Conservation (phyloP, 2,888 invertebrate genomes). For the Ganaspis brasiliensis region DNA sequence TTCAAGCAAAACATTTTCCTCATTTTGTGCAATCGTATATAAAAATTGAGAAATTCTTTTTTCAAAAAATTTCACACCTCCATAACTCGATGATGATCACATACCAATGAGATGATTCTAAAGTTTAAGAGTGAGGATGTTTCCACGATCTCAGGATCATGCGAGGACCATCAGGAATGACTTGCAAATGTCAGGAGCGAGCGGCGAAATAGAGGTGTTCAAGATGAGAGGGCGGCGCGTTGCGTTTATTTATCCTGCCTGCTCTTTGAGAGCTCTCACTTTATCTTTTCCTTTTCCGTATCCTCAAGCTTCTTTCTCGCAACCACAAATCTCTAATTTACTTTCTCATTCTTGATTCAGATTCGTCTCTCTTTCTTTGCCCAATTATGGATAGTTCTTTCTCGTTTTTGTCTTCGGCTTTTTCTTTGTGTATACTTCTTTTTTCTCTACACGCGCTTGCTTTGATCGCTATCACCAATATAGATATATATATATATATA, state of each 20-base stretch:
- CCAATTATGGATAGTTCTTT: conserved; percentile 30
- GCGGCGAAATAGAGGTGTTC: conserved; percentile 77
- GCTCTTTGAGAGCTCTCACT: conserved; percentile 62
- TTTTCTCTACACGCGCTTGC: conserved; percentile 29
- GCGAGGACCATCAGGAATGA: conserved; percentile 64
- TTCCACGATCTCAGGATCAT: conserved; percentile 39
- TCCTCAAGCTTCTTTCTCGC: conserved; percentile 49
- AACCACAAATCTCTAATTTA: not conserved
- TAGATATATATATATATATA: conserved; percentile 29
- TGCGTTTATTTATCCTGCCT: conserved; percentile 79
- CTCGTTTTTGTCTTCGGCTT: conserved; percentile 40
- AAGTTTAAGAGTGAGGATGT: conserved; percentile 10
- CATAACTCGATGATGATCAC: conserved; percentile 15
- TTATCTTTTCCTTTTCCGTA: conserved; percentile 51
- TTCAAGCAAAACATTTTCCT: too few species aligned
- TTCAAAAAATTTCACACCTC: conserved; percentile 24
- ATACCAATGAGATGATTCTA: conserved; percentile 21
- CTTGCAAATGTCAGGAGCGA: conserved; percentile 68
- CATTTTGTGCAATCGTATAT: not conserved
- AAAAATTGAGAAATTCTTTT: not conserved
- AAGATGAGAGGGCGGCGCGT: conserved; percentile 79
- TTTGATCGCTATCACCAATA: conserved; percentile 34
- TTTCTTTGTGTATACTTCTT: conserved; percentile 41
- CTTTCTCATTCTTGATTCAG: not conserved
- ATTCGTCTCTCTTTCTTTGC: conserved; percentile 4